Evolutionary conservation across 2,113 vertebrate species (phyloP).

Genomic region (Catharus fuscescens): DNA sequence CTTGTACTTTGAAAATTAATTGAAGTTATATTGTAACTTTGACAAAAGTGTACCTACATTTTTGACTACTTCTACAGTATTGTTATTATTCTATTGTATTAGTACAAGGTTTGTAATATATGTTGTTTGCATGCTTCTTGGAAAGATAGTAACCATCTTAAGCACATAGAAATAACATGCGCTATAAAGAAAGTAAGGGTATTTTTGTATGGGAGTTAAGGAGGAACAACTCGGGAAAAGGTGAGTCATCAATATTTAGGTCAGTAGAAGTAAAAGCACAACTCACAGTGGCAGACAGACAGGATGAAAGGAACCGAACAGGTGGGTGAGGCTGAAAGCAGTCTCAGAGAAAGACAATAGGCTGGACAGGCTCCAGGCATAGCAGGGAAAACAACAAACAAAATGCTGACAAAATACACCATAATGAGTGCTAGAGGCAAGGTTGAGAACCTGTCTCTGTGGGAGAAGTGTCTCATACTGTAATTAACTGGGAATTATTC

Average conservation of each 20-base stretch:
- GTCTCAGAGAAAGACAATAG: neutral
- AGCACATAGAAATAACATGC: neutral
- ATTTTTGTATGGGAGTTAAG: neutral
- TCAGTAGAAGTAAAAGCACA: neutral
- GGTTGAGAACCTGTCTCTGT: neutral
- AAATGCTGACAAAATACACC: neutral
- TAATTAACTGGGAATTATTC: constrained; percentile 19
- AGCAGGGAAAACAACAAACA: neutral
- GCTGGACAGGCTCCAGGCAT: neutral
- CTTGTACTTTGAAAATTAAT: neutral
- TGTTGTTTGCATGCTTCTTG: neutral
- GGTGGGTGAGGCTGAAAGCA: neutral
- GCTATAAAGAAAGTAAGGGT: neutral
- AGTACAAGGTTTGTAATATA: neutral
- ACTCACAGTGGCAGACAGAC: neutral
- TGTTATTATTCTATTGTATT: neutral
- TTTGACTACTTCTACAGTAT: neutral
- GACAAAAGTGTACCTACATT: neutral
- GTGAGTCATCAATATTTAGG: neutral
- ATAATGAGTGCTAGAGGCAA: neutral
- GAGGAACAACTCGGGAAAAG: neutral
- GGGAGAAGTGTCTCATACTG: neutral
- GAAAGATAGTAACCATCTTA: neutral
- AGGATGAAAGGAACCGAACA: neutral
- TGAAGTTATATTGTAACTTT: neutral